Evolutionary conservation across 64 coral and sea anemone genomes (phyloP).

Genomic region (Stichodactyla mertensii): DNA sequence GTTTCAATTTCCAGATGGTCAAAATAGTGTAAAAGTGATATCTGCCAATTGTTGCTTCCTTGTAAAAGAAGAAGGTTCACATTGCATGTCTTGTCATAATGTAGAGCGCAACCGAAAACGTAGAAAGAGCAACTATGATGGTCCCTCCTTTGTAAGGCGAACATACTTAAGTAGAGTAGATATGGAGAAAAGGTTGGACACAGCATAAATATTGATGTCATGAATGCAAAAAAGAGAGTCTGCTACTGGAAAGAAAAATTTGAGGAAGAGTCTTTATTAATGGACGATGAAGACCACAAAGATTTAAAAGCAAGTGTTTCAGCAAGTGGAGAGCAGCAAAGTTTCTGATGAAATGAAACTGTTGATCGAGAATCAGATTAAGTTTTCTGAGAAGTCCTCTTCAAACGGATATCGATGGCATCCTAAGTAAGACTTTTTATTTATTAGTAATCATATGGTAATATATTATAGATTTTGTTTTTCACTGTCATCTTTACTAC

Average conservation of each 20-base stretch:
- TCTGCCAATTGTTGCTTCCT: not conserved
- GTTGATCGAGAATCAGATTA: not conserved
- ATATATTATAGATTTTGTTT: no score
- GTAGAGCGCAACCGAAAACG: not conserved
- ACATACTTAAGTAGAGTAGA: not conserved
- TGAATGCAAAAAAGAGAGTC: not conserved
- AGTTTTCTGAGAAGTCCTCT: not conserved
- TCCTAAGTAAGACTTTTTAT: no score
- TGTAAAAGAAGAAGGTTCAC: not conserved
- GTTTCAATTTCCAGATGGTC: not conserved
- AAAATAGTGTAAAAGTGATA: not conserved
- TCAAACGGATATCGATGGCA: conserved; percentile 27
- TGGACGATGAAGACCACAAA: not conserved
- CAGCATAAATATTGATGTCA: not conserved
- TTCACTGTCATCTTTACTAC: no score
- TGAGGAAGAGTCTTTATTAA: not conserved
- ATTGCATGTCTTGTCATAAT: not conserved
- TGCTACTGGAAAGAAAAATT: not conserved
- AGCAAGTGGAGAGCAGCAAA: not conserved
- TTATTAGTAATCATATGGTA: no score
- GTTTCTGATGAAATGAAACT: conserved; percentile 23
- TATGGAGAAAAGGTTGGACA: not conserved
- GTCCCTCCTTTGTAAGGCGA: not conserved
- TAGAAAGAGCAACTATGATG: not conserved
- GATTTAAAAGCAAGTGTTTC: conserved; percentile 11